Evolutionary conservation across 2,113 vertebrate genomes (phyloP), one percentile per base, ranked within the genome.

Genomic region (Neodon shergylaensis): DNA sequence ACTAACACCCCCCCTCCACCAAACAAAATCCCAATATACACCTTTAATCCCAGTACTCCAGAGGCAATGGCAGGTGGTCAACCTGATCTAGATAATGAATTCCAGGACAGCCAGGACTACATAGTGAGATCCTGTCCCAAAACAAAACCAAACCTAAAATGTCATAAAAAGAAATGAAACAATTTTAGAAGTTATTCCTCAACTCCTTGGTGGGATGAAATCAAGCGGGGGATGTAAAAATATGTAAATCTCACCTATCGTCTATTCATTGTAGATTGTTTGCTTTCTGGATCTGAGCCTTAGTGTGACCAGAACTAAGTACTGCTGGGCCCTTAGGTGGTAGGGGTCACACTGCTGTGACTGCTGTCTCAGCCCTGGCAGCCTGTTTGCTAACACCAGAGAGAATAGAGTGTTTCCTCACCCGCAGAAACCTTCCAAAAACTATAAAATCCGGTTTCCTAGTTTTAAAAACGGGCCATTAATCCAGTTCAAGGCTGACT

Each of bases 341-440:
- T 19, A 76, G 31, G 17, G 70, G 33, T 28, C 47, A 63, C 68
- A 31, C 77, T 82, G 24, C n/a, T n/a, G 9, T 81, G 66, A 54
- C 2, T 39, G 36, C 90, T 31, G 47, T 74, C 33, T 85, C 21
- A 79, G 36, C 28, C 26, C 74, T 65, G n/a, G 86, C n/a, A 85
- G 16, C 31, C 52, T 66, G 5, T 31, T 26, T 83, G 58, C 54
- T 88, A 88, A 90, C 36, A 54, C 42, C 72, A 88, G 16, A 65
- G 39, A 88, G 26, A 39, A 47, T 39, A 76, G 54, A 54, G 28
- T 72, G 39, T 93, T 94, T 96, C 49, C 63, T 89, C 54, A 93
- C 10, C 4, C 10, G 42, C 33, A 33, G 47, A 96, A 88, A 79
- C 24, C 21, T 95, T 96, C 94, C 89, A 96, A 70, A 87, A 52